A percentile compares a stretch with the other conserved stretches of the same genome.
Conservation (phyloP, 2,113 vertebrate genomes). For the Siniperca chuatsi region DNA sequence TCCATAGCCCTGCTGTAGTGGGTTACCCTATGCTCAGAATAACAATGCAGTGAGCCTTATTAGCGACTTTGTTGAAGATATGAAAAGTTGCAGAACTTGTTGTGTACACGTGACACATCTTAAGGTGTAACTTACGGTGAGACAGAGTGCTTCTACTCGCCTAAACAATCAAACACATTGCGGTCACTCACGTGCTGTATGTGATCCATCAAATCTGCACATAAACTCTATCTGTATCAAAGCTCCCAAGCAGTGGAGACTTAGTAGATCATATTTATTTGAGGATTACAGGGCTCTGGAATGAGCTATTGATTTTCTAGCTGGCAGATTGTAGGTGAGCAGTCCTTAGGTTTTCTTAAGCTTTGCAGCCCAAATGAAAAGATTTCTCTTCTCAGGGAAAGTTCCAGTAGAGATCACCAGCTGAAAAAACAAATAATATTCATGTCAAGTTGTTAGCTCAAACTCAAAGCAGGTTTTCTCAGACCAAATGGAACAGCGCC, state of each 20-base stretch:
- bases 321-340: conserved; percentile 46
- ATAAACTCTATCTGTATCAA: conserved; percentile 44
- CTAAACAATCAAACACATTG: conserved; percentile 25
- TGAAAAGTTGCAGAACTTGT: conserved; percentile 43
- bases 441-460: conserved; percentile 28
- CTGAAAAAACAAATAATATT: conserved; percentile 20
- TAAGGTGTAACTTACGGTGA: conserved; percentile 2
- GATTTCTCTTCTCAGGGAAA: conserved; percentile 20
- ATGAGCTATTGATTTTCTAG: conserved; percentile 76
- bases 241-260: conserved; percentile 38
- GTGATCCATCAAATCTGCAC: conserved; percentile 60
- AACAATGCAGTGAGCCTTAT: conserved; percentile 61
- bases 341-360: conserved; percentile 37
- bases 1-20: conserved; percentile 13
- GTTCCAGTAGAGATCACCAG: conserved; percentile 12
- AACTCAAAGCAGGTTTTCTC: conserved; percentile 35
- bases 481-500: conserved; percentile 20
- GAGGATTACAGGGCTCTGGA: conserved; percentile 56
- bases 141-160: background rate
- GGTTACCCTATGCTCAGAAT: conserved; percentile 60
- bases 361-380: conserved; percentile 60
- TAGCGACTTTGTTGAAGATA: conserved; percentile 36
- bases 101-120: background rate
- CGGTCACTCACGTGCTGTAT: conserved; percentile 12
- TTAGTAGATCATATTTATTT: conserved; percentile 65